Evolutionary conservation across 1,140 invertebrate genomes (phyloP).

Genomic region (Brachionus rubens): DNA sequence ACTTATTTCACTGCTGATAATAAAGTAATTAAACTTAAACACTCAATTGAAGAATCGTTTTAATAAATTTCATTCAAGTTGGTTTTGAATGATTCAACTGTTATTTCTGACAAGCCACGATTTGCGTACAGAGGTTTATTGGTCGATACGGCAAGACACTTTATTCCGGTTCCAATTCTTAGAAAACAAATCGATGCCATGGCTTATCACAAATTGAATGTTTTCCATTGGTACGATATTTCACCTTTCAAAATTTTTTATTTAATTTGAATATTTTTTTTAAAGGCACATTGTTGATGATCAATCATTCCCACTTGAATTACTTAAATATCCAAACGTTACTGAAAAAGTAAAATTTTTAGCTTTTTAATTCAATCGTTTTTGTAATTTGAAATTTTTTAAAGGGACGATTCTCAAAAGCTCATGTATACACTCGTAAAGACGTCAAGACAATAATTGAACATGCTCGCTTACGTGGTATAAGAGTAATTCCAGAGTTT

Average conservation of each 20-base stretch:
- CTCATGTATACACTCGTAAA: constrained; percentile 69
- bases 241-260: neutral
- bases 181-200: constrained; percentile 63
- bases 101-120: constrained; percentile 51
- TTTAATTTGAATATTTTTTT: constrained; percentile 58
- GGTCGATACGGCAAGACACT: constrained; percentile 79
- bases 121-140: constrained; percentile 74
- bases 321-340: constrained; percentile 68
- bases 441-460: constrained; percentile 71
- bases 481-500: constrained; percentile 83
- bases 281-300: constrained; percentile 93
- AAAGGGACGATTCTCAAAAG: constrained; percentile 58
- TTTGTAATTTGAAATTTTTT: neutral
- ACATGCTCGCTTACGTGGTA: constrained; percentile 75
- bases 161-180: constrained; percentile 61
- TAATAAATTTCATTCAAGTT: neutral
- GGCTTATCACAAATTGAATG: constrained; percentile 83
- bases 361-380: neutral
- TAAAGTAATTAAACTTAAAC: neutral
- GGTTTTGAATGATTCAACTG: constrained; percentile 51
- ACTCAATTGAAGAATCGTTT: neutral
- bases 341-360: constrained; percentile 52
- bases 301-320: constrained; percentile 82
- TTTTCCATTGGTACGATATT: constrained; percentile 93
- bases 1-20: neutral